Conservation (phyloP, 1,140 invertebrate genomes). For the Drosophila nigrodunni region DNA sequence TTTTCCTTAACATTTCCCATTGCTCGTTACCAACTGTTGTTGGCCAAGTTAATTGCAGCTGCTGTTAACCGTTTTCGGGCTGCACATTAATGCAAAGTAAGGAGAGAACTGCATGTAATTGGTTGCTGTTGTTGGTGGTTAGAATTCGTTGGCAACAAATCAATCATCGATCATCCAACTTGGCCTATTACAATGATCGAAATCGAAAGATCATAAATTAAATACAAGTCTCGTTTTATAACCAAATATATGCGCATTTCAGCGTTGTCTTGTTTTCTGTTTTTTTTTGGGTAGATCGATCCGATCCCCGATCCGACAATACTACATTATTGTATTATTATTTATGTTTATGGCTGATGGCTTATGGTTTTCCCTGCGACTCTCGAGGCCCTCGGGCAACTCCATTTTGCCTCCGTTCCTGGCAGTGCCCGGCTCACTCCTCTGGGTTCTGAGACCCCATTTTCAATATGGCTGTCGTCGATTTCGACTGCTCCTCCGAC, state of each 20-base stretch:
- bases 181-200: slow-evolving; percentile 41
- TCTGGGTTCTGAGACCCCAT: background rate
- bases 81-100: slow-evolving; percentile 47
- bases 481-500: slow-evolving; percentile 35
- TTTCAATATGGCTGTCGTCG: slow-evolving; percentile 80
- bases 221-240: slow-evolving; percentile 48
- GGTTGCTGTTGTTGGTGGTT: slow-evolving; percentile 26
- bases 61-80: slow-evolving; percentile 35
- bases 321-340: slow-evolving; percentile 78
- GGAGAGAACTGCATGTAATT: slow-evolving; percentile 28
- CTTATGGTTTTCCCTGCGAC: slow-evolving; percentile 73
- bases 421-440: background rate
- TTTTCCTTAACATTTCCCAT: background rate
- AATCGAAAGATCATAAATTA: slow-evolving; percentile 75
- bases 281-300: slow-evolving; percentile 13
- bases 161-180: slow-evolving; percentile 70
- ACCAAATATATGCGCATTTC: slow-evolving; percentile 32
- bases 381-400: slow-evolving; percentile 64
- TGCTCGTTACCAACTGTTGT: slow-evolving; percentile 26
- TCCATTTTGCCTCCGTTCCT: slow-evolving; percentile 66
- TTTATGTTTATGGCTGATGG: slow-evolving; percentile 71
- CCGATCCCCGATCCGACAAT: slow-evolving; percentile 20
- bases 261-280: background rate
- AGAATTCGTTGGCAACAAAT: slow-evolving; percentile 49
- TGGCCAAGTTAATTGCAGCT: slow-evolving; percentile 48